Evolutionary conservation across 2,113 vertebrate species (phyloP), one percentile per base, ranked within the genome.

Genomic region (Peromyscus maniculatus): DNA sequence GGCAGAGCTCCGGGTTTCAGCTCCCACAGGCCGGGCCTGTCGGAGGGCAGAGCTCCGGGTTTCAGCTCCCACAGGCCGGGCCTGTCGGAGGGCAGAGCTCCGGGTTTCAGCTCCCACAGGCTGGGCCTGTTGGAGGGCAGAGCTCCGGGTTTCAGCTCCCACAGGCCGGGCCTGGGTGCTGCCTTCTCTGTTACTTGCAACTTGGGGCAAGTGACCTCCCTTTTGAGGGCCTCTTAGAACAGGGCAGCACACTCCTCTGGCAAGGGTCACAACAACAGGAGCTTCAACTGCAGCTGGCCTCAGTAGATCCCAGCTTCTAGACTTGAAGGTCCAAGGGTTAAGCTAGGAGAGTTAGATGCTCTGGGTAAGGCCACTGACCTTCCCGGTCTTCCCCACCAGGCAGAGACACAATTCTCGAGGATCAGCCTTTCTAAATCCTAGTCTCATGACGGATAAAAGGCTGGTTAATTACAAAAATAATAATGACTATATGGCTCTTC

Each of bases 401-500:
- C 43, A 87, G 71, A 67, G 59, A 91, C 39, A 46, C 19, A 6
- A 62, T 57, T 96, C 90, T 77, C 91, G 86, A 43, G 39, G 39
- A 49, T 16, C 28, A 62, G 66, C 43, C 77, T 80, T 78, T 90
- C 94, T 43, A 77, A 67, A 95, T 83, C 69, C 82, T 92, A 72
- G 75, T 75, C 52, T 46, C 52, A 52, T 69, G 78, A 87, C 79
- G 94, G 95, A 75, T 21, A 93, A 96, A 84, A n/a, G 94, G 91
- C 43, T 87, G 89, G 91, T 90, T 96, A 93, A 95, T 92, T 92
- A 43, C 89, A 93, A 95, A 92, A 95, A 93, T 79, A 94, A 79
- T 72, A 69, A 93, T 39, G 89, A 91, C 91, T 83, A 49, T 33
- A 93, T 90, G 89, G n/a, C 69, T 90, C 94, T 89, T 96, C 97